Conservation (phyloP, 2,888 invertebrate genomes). For the Archips xylosteana region DNA sequence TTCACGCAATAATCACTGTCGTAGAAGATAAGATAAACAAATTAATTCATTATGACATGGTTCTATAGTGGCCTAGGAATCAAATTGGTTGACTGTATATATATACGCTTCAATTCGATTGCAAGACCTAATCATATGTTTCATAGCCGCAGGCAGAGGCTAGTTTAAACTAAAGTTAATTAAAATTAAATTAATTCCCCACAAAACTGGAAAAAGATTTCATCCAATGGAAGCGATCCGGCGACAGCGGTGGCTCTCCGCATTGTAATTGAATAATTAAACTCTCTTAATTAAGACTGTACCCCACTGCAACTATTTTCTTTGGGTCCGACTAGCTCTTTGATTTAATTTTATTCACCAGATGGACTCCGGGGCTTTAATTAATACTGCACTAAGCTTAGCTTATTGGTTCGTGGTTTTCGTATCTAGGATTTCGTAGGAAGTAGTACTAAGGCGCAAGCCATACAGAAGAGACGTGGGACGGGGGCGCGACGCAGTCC, state of each 20-base stretch:
- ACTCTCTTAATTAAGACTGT: constrained; percentile 40
- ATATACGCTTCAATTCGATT: too few relatives aligned
- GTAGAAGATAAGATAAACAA: too few relatives aligned
- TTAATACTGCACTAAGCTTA: constrained; percentile 27
- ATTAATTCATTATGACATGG: too few relatives aligned
- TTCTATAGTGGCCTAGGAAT: too few relatives aligned
- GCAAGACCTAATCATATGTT: too few relatives aligned
- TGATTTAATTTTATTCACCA: constrained; percentile 30
- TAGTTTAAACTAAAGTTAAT: neutral
- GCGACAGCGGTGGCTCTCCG: constrained; percentile 17
- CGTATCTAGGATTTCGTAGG: neutral
- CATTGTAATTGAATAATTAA: constrained; percentile 36
- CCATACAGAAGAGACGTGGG: too few relatives aligned
- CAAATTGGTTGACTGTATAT: too few relatives aligned
- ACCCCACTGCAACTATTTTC: constrained; percentile 29
- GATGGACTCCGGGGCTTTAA: constrained; percentile 30
- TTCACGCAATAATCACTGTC: too few relatives aligned
- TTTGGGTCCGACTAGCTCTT: constrained; percentile 17
- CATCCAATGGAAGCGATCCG: constrained; percentile 19
- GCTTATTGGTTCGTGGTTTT: neutral
- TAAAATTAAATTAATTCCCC: neutral
- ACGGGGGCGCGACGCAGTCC: too few relatives aligned
- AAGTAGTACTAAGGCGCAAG: neutral
- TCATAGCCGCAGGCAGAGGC: too few relatives aligned
- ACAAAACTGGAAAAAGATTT: constrained; percentile 15